phyloP scores from a whole-genome alignment of 2,113 vertebrate genomes.

The Datnioides undecimradiatus region DNA sequence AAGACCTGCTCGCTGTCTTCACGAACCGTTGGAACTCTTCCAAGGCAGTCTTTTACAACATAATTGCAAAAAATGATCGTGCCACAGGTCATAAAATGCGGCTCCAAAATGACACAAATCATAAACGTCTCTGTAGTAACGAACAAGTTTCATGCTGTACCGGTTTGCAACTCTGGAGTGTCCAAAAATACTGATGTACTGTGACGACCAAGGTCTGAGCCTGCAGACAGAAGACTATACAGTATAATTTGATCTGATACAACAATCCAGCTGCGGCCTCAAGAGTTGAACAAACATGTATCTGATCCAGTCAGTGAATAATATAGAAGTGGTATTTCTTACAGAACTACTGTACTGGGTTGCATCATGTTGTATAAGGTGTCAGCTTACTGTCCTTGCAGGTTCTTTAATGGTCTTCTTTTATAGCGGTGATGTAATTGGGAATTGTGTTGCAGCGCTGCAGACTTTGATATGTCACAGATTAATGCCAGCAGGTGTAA shows the following conservation, averaged over 20 bases:
- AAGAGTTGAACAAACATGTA: background rate
- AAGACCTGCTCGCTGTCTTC: background rate
- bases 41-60: no score
- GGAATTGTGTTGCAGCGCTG: background rate
- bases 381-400: background rate
- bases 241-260: background rate
- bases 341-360: background rate
- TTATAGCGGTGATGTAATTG: background rate
- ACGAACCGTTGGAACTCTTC: no score
- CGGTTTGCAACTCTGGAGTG: no score
- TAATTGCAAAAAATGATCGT: background rate
- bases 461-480: background rate
- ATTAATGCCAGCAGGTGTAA: background rate
- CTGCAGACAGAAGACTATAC: background rate
- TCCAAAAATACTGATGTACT: no score
- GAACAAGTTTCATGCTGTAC: background rate
- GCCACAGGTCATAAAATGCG: background rate
- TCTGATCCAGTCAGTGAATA: background rate
- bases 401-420: background rate
- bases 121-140: background rate
- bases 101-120: no score
- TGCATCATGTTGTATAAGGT: background rate
- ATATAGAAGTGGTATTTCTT: background rate
- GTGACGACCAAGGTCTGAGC: background rate
- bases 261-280: constrained; percentile 5